phyloP scores from a whole-genome alignment of 1,140 invertebrate species.

The Cheumatopsyche charites region DNA sequence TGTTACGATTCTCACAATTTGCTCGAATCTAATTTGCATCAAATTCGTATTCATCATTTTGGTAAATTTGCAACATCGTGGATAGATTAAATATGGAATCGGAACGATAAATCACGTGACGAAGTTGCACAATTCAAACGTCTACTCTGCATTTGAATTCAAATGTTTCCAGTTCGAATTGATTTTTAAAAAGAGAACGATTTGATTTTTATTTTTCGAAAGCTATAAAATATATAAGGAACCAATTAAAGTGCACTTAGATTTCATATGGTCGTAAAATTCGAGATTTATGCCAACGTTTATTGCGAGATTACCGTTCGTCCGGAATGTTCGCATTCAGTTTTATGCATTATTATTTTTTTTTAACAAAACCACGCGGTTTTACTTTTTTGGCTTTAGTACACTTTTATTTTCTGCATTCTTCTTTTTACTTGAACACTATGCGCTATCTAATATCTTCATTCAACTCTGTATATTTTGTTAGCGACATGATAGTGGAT shows the following conservation, averaged over 20 bases:
- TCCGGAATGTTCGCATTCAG: background rate
- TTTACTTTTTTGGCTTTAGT: no score
- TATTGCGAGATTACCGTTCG: conserved; percentile 11
- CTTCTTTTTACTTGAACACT: no score
- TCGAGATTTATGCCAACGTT: background rate
- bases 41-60: conserved; percentile 8
- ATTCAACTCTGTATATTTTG: no score
- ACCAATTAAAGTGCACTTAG: conserved; percentile 11
- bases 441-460: no score
- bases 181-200: background rate
- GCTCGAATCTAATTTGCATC: conserved; percentile 4
- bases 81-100: background rate
- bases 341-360: no score
- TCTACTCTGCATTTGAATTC: no score
- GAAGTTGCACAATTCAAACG: conserved; percentile 9
- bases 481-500: no score
- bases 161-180: background rate
- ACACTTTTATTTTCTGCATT: no score
- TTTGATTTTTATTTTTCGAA: background rate
- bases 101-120: conserved; percentile 1
- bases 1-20: background rate
- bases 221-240: conserved; percentile 1
- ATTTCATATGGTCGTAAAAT: conserved; percentile 3
- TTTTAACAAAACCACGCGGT: no score
- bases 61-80: no score